A percentile compares a stretch with the other conserved stretches of the same genome.
These are phyloP conservation scores for Papilio dardanus DNA, from an alignment of 1,140 invertebrate species.

Conservation along the genomic window DNA sequence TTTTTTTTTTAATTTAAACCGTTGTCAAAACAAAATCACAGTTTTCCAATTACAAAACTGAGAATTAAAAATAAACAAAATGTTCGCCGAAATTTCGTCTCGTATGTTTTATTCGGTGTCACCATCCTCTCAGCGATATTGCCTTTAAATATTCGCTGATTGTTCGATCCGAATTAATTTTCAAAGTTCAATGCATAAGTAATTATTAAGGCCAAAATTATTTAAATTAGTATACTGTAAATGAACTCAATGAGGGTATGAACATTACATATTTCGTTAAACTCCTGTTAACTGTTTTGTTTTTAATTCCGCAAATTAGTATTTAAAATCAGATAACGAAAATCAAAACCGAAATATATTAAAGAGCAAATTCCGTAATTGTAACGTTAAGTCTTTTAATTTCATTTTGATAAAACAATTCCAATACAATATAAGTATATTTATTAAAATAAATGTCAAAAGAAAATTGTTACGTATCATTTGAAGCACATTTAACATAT, in stretches of 20 bases:
- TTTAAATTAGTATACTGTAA: background rate
- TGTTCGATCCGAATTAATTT: constrained; percentile 52
- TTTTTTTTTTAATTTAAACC: no score
- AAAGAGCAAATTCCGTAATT: background rate
- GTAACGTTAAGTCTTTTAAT: background rate
- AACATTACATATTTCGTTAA: background rate
- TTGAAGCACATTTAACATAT: no score
- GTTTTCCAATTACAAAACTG: no score
- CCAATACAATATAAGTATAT: no score
- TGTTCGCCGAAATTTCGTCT: background rate
- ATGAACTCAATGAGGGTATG: background rate
- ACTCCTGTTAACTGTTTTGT: background rate
- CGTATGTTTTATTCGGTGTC: background rate
- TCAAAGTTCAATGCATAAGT: constrained; percentile 3
- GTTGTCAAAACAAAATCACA: no score
- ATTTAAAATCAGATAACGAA: background rate
- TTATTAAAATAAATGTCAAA: no score
- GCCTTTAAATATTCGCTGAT: constrained; percentile 45
- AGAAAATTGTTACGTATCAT: no score
- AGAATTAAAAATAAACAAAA: background rate
- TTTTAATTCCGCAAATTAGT: background rate
- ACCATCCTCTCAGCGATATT: constrained; percentile 36
- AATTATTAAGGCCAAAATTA: background rate
- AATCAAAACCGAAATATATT: background rate
- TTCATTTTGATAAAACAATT: no score